Percentiles rank a stretch among this genome's conserved stretches.
Evolutionary conservation across 92 coral and sea anemone species (phyloP).

Genomic region (Meandrina meandrites): DNA sequence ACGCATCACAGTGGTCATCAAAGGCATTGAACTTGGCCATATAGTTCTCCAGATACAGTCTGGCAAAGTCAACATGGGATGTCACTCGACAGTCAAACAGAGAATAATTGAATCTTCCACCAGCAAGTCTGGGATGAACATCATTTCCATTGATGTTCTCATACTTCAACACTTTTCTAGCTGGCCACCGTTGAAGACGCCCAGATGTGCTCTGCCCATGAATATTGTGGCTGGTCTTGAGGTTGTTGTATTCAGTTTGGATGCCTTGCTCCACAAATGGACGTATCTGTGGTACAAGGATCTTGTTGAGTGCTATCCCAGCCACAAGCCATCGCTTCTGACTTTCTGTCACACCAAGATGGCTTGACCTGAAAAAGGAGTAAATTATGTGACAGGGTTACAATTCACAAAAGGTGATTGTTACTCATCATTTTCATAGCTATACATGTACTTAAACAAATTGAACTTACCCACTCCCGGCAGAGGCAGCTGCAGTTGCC

Average conservation of each 20-base stretch:
- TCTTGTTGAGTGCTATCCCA: constrained; percentile 58
- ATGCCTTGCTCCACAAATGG: constrained; percentile 46
- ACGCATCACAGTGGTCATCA: constrained; percentile 58
- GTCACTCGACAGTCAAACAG: constrained; percentile 42
- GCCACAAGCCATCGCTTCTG: constrained; percentile 68
- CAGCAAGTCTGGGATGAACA: constrained; percentile 27
- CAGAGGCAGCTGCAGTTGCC: constrained; percentile 6
- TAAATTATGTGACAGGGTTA: too few relatives aligned
- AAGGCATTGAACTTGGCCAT: constrained; percentile 62
- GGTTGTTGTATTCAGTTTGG: constrained; percentile 42
- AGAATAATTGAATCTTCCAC: not conserved
- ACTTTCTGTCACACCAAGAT: constrained; percentile 8
- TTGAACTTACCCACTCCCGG: too few relatives aligned
- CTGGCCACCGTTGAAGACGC: constrained; percentile 7
- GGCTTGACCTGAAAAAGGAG: constrained; percentile 1
- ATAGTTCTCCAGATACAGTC: constrained; percentile 26
- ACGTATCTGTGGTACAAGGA: constrained; percentile 50
- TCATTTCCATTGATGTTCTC: constrained; percentile 40
- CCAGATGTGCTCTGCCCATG: constrained; percentile 21
- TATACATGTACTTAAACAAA: too few relatives aligned
- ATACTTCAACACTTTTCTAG: not conserved
- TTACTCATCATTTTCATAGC: too few relatives aligned
- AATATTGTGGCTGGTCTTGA: constrained; percentile 55
- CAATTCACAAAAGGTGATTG: too few relatives aligned
- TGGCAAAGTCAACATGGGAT: constrained; percentile 49